These are phyloP conservation scores for Lycophotia porphyrea DNA, from an alignment of 2,888 invertebrate genomes.

Conservation along the genomic window DNA sequence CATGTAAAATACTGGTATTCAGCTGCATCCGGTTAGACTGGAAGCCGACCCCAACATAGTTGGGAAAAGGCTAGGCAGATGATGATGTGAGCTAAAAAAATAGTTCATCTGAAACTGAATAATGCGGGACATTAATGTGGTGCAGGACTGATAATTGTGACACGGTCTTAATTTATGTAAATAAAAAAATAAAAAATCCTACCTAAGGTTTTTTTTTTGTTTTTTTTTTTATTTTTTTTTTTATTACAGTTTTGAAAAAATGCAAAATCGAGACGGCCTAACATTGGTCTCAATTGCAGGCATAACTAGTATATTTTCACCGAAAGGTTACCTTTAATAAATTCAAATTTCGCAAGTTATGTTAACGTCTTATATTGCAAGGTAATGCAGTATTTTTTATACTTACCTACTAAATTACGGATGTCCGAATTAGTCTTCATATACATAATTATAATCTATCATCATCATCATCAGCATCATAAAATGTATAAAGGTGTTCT, in stretches of 20 bases:
- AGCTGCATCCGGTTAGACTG: too few species aligned
- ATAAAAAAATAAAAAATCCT: too few species aligned
- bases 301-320: background rate
- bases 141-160: background rate
- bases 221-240: too few species aligned
- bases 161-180: background rate
- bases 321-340: too few species aligned
- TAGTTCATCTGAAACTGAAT: background rate
- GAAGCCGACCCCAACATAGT: too few species aligned
- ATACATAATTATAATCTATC: conserved; percentile 1
- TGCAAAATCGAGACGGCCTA: background rate
- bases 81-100: too few species aligned
- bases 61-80: too few species aligned
- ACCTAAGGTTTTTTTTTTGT: too few species aligned
- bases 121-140: background rate
- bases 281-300: background rate
- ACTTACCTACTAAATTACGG: too few species aligned
- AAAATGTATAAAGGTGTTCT: background rate
- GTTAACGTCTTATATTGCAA: background rate
- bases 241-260: too few species aligned
- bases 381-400: background rate
- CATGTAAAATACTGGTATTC: too few species aligned
- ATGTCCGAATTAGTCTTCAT: background rate
- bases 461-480: too few species aligned
- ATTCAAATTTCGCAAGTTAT: background rate